Percentiles rank a stretch among this genome's conserved stretches.
Conservation (phyloP, 2,113 vertebrate species). For the Steatornis caripensis region DNA sequence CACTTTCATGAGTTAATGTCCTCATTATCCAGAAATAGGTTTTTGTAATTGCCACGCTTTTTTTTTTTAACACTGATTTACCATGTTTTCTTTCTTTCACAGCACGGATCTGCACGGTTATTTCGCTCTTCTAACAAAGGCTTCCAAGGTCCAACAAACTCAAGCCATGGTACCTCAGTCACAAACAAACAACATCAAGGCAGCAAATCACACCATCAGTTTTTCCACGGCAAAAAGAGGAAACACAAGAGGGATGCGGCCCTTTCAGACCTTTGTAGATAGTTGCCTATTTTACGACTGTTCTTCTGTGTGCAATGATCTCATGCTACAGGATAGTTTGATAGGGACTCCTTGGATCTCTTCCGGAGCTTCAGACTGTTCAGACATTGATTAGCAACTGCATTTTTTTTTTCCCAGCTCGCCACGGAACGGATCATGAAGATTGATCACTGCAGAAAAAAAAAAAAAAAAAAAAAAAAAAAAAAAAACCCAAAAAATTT, state of each 20-base stretch:
- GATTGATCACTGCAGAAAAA: constrained; percentile 71
- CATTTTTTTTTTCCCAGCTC: constrained; percentile 79
- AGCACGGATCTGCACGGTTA: constrained; percentile 80
- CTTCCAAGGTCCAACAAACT: constrained; percentile 84
- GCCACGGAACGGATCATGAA: constrained; percentile 81
- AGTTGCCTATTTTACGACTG: constrained; percentile 74
- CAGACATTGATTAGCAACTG: constrained; percentile 76
- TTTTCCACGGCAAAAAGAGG: constrained; percentile 91
- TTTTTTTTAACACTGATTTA: neutral
- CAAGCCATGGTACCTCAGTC: constrained; percentile 77
- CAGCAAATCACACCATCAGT: constrained; percentile 88
- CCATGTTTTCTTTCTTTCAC: neutral
- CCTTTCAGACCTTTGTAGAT: constrained; percentile 93
- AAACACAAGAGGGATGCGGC: constrained; percentile 90
- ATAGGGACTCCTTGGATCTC: constrained; percentile 71
- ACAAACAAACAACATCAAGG: constrained; percentile 85
- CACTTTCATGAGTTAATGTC: fast-evolving
- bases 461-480: neutral
- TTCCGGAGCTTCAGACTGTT: constrained; percentile 74
- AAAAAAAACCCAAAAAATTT: too few species aligned
- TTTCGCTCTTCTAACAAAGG: constrained; percentile 86
- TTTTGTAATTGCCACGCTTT: neutral
- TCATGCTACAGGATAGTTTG: constrained; percentile 74
- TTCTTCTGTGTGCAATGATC: constrained; percentile 73
- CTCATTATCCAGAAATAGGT: neutral